A percentile compares a stretch with the other conserved stretches of the same genome.
These are phyloP conservation scores for Dendrolimus punctatus DNA, from an alignment of 1,140 invertebrate genomes.

Conservation along the genomic window DNA sequence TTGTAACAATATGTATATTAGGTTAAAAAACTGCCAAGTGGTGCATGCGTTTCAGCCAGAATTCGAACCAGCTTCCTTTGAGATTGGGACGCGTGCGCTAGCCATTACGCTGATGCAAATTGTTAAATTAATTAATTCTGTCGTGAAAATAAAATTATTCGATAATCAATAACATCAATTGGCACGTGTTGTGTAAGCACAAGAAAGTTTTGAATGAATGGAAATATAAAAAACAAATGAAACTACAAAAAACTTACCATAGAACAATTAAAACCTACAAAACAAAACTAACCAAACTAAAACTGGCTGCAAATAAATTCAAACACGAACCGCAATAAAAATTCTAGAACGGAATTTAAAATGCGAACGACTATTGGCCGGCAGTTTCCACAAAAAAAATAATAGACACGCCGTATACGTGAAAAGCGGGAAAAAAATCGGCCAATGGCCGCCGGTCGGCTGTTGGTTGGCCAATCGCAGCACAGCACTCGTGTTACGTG, in stretches of 20 bases:
- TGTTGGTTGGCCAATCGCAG: conserved; percentile 39
- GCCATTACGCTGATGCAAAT: too few species aligned
- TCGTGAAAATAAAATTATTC: too few species aligned
- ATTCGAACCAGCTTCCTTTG: too few species aligned
- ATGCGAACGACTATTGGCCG: conserved; percentile 57
- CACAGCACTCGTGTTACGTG: conserved; percentile 39
- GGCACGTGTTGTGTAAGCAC: background rate
- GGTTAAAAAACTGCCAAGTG: too few species aligned
- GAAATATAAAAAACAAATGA: too few species aligned
- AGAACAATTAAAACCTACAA: too few species aligned
- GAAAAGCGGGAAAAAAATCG: conserved; percentile 64
- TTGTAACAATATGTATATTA: too few species aligned
- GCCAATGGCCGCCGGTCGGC: conserved; percentile 42
- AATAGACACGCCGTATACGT: conserved; percentile 51
- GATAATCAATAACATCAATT: background rate
- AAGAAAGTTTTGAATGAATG: too few species aligned
- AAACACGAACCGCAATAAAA: conserved; percentile 21
- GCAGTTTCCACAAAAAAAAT: conserved; percentile 58
- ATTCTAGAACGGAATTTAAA: conserved; percentile 54
- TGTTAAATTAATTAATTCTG: too few species aligned
- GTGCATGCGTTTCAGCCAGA: too few species aligned
- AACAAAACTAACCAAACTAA: conserved; percentile 13
- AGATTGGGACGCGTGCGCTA: too few species aligned
- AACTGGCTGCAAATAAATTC: conserved; percentile 14
- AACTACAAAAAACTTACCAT: too few species aligned